Base-by-base conservation (phyloP, 2,113 vertebrate species). In the Lonchura striata region DNA sequence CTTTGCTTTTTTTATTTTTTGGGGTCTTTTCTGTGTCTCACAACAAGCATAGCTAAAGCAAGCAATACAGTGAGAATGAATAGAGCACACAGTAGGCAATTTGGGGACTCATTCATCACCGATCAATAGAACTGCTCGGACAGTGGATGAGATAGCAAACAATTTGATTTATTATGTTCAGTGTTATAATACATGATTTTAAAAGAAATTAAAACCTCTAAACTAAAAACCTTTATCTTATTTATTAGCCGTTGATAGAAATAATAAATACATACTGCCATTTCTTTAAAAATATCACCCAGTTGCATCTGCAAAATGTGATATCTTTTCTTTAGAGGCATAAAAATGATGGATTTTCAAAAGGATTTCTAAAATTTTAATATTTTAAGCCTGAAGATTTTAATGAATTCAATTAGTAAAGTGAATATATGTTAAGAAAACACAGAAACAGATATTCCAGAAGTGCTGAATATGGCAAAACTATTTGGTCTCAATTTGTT, bases 161-260 rank as follows among this genome's bases (percentile, higher is more conserved):
- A 27, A 77, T 91, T 93, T 92, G 92, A 92, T 92, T 82, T 83
- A 94, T 56, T 90, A 88, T 5, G 3, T 33, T 47, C 66, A 33
- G 6, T 71, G 70, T 39, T 52, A 74, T 53, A 86, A 85, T 28
- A 39, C 52, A 35, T 75, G 71, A 76, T 88, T 88, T 96, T 72
- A 77, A 54, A 95, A 91, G 79, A 95, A 96, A 96, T 89, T 96
- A 92, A 95, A 96, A 46, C 46, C 59, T 88, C 63, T 77, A 74
- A 75, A 24, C 69, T 82, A 80, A 90, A 94, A 86, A 70, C 42
- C 41, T 86, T 61, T 78, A 92, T 88, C 92, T 71, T 64, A 64
- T 93, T 94, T 95, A 71, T 92, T 91, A 68, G 24, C 42, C 9
- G 44, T 22, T 33, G 54, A 60, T 74, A 83, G 68, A 70, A 93